phyloP scores from a whole-genome alignment of 1,140 invertebrate genomes.

The Dolichoris vasculosae region DNA sequence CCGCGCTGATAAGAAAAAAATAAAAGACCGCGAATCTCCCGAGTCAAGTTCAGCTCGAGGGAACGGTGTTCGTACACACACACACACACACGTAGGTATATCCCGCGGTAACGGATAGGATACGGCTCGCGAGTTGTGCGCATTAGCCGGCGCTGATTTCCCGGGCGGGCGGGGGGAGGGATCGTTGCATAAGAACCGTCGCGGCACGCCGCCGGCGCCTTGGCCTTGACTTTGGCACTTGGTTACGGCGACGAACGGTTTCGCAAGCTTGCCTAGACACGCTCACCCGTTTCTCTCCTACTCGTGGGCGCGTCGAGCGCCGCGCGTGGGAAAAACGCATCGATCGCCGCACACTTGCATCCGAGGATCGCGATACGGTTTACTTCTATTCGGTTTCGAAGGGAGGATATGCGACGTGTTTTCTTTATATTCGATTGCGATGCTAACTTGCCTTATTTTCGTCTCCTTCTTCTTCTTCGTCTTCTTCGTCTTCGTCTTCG shows the following conservation, averaged over 20 bases:
- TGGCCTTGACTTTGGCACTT: constrained; percentile 72
- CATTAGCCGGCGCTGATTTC: constrained; percentile 47
- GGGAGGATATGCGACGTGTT: no score
- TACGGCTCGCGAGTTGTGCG: neutral
- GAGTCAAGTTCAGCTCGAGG: constrained; percentile 35
- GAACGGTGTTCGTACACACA: no score
- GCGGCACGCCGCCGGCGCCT: constrained; percentile 39
- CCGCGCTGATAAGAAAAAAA: no score
- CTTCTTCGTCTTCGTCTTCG: neutral
- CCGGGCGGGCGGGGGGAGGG: constrained; percentile 46
- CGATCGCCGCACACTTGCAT: neutral
- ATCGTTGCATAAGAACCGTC: constrained; percentile 64
- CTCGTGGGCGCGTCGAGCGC: neutral
- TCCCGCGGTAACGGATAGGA: neutral
- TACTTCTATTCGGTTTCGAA: no score
- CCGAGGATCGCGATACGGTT: no score
- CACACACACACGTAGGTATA: neutral
- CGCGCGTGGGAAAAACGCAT: neutral
- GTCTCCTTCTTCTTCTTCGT: neutral
- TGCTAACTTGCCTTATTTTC: no score
- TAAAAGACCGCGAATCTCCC: neutral
- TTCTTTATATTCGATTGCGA: no score
- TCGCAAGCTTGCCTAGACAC: constrained; percentile 54
- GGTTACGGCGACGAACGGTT: constrained; percentile 65
- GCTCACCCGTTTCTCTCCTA: neutral